Percentiles rank a stretch among this genome's conserved stretches.
phyloP scores from a whole-genome alignment of 2,113 vertebrate species.

The Cephalopterus ornatus region DNA sequence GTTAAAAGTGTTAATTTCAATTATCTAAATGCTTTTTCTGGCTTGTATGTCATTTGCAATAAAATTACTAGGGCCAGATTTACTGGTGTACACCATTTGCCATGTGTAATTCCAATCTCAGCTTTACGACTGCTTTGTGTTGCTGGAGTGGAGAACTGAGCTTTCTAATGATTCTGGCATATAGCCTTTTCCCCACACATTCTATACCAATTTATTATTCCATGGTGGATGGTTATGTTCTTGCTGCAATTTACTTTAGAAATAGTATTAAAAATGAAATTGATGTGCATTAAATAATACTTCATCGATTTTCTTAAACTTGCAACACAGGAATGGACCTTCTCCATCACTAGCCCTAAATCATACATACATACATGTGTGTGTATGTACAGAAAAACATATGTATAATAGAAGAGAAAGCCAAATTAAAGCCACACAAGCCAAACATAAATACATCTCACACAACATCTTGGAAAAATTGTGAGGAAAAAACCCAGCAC shows the following conservation, averaged over 20 bases:
- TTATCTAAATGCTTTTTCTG: slow-evolving; percentile 43
- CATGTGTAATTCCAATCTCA: neutral
- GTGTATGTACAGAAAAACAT: neutral
- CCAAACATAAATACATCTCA: neutral
- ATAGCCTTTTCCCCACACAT: neutral
- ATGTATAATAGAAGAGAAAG: neutral
- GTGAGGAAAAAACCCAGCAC: neutral
- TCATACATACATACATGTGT: neutral
- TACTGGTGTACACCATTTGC: slow-evolving; percentile 9
- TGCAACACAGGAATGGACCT: neutral
- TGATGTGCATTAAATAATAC: neutral
- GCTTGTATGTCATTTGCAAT: slow-evolving; percentile 15
- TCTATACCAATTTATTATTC: slow-evolving; percentile 15
- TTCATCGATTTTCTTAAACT: slow-evolving; percentile 34
- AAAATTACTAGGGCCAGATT: slow-evolving; percentile 24
- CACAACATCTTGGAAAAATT: neutral
- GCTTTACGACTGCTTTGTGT: slow-evolving; percentile 9
- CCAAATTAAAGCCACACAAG: neutral
- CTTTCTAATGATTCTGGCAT: slow-evolving; percentile 26
- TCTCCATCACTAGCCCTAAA: neutral
- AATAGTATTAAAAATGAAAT: slow-evolving; percentile 40
- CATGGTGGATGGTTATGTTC: neutral
- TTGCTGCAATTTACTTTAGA: slow-evolving; percentile 15
- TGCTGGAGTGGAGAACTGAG: neutral
- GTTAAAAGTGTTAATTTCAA: slow-evolving; percentile 51